phyloP scores from a whole-genome alignment of 37 sponge, comb jelly and placozoan species.

The Diacarnus erythraeanus region DNA sequence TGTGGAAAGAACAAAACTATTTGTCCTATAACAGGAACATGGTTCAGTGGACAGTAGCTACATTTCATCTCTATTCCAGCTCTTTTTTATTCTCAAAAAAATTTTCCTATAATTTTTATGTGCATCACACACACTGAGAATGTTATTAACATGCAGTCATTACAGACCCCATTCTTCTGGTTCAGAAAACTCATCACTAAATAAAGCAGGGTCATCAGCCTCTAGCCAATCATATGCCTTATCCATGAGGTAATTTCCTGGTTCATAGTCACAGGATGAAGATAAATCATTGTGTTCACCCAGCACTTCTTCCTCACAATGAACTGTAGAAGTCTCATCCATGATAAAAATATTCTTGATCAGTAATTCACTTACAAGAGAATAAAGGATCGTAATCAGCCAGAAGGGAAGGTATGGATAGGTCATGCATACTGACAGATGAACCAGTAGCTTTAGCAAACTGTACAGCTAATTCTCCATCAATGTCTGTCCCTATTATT shows the following conservation, averaged over 20 bases:
- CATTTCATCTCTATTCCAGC: not conserved
- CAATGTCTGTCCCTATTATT: slow-evolving; percentile 39
- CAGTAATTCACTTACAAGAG: too few species aligned
- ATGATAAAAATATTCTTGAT: too few species aligned
- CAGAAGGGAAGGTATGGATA: slow-evolving; percentile 19
- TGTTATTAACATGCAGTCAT: not conserved
- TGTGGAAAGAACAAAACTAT: slow-evolving; percentile 79
- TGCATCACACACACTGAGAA: not conserved
- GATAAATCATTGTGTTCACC: too few species aligned
- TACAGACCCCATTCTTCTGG: slow-evolving; percentile 47
- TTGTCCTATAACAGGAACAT: slow-evolving; percentile 90
- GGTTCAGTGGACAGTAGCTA: slow-evolving; percentile 59
- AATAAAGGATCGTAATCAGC: not conserved
- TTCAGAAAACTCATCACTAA: slow-evolving; percentile 69
- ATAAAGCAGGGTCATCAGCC: slow-evolving; percentile 62
- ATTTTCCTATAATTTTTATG: not conserved
- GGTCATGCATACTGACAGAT: slow-evolving; percentile 46
- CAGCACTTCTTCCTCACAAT: too few species aligned
- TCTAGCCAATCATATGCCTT: slow-evolving; percentile 45
- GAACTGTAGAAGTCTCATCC: too few species aligned
- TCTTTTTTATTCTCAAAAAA: not conserved
- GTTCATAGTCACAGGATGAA: not conserved
- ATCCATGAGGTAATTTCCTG: slow-evolving; percentile 6
- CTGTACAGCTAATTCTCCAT: slow-evolving; percentile 20
- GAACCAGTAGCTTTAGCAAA: slow-evolving; percentile 49